Evolutionary conservation across 2,888 invertebrate species (phyloP), one percentile per base, ranked within the genome.

Genomic region (Lypha dubia): DNA sequence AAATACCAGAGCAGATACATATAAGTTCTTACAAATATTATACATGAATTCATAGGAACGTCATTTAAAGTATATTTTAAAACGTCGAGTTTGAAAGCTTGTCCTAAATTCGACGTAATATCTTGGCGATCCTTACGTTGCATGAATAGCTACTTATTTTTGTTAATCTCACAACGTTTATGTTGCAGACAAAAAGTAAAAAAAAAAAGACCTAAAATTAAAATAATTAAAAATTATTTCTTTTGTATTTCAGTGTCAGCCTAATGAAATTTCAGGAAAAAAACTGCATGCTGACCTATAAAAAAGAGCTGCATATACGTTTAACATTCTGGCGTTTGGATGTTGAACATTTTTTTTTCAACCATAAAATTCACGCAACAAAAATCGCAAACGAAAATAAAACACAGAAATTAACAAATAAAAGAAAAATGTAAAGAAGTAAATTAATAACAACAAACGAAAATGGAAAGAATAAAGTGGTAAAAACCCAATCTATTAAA

Each of bases 211-310:
- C 5, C 28, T 28, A 28, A 28, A 28, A 4, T 28, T 28, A 5
- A 28, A 28, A 5, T 28, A 28, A 28, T 5, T 4, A 28, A 28
- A 4, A 28, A 2, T 28, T 28, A 28, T 28, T 4, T 28, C 28
- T 28, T 28, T 2, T 20, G 17, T 49, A 1, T 49, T 38, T 22
- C 49, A 38, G 49, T 76, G 32, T 58, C 76, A 49, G 49, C 49
- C 76, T 68, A 68, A 58, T 77, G 28, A 13, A 58, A 28, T 44
- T 44, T 56, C 13, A n/a, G n/a, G 65, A 35, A 38, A 32, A n/a
- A n/a, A n/a, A n/a, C n/a, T 65, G 24, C 51, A 62, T 13, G 4
- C n/a, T 35, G 46, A 28, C 46, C 60, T 13, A 38, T 35, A 49
- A 28, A 74, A 22, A 38, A 51, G 11, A 65, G 6, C 51, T 11